Evolutionary conservation across 1,140 invertebrate species (phyloP).

Genomic region (Meloidogyne floridensis): DNA sequence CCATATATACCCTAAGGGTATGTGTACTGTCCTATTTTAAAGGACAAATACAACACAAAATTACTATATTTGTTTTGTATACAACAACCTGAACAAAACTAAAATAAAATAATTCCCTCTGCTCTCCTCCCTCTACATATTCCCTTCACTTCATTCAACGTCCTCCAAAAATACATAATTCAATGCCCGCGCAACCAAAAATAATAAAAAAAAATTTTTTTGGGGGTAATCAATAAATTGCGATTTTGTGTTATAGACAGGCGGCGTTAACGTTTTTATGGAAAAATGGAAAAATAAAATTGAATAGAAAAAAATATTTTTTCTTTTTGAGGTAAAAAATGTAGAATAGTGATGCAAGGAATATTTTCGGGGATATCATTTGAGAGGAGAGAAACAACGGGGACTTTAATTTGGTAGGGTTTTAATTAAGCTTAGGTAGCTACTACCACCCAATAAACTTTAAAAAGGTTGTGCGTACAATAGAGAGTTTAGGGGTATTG

Average conservation of each 20-base stretch:
- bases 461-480: no score
- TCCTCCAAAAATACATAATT: background rate
- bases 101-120: background rate
- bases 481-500: no score
- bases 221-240: background rate
- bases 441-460: no score
- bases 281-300: background rate
- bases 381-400: background rate
- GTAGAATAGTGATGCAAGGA: background rate
- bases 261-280: background rate
- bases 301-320: background rate
- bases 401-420: background rate
- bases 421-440: no score
- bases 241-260: background rate
- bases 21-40: no score
- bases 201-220: background rate
- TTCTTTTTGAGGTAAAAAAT: background rate
- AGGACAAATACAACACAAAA: no score
- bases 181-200: background rate
- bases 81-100: background rate
- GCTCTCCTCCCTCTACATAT: background rate
- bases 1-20: no score
- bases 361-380: no score
- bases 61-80: background rate
- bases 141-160: background rate